A percentile compares a stretch with the other conserved stretches of the same genome.
Evolutionary conservation across 2,797 vertebrate species (phyloP).

Genomic region (Triplophysa bombifrons): DNA sequence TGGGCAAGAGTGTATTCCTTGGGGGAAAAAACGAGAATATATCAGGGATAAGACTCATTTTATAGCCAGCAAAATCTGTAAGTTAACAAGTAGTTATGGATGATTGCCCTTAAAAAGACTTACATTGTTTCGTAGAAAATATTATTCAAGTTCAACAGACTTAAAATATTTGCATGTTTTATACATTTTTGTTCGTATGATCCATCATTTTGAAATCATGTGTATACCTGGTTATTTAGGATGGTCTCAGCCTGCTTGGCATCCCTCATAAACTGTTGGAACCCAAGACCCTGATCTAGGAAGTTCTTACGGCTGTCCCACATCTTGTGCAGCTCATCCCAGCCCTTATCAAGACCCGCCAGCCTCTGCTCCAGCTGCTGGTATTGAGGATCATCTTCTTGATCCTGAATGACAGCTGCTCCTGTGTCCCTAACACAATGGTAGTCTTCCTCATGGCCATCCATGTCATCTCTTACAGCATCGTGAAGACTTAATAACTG

Average conservation of each 20-base stretch:
- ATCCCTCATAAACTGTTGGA: constrained; percentile 93
- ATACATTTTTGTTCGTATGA: constrained; percentile 1
- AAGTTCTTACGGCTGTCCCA: constrained; percentile 86
- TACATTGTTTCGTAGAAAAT: background rate
- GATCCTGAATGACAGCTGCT: constrained; percentile 76
- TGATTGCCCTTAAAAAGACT: background rate
- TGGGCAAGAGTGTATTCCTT: constrained; percentile 94
- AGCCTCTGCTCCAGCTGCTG: constrained; percentile 87
- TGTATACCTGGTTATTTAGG: constrained; percentile 91
- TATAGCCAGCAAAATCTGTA: background rate
- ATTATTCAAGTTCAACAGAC: background rate
- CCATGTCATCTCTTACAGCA: constrained; percentile 79
- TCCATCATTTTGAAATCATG: background rate
- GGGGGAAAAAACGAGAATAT: constrained; percentile 22
- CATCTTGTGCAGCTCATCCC: constrained; percentile 88
- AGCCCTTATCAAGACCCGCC: constrained; percentile 83
- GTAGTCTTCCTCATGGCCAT: constrained; percentile 80
- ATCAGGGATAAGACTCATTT: too few species aligned
- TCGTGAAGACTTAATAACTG: constrained; percentile 83
- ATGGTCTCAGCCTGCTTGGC: constrained; percentile 88
- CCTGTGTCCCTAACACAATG: constrained; percentile 78
- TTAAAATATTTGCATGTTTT: background rate
- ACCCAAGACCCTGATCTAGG: constrained; percentile 85
- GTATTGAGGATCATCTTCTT: constrained; percentile 90
- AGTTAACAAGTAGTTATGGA: background rate